phyloP scores from a whole-genome alignment of 2,797 vertebrate genomes.

The Gobionotothen gibberifrons region DNA sequence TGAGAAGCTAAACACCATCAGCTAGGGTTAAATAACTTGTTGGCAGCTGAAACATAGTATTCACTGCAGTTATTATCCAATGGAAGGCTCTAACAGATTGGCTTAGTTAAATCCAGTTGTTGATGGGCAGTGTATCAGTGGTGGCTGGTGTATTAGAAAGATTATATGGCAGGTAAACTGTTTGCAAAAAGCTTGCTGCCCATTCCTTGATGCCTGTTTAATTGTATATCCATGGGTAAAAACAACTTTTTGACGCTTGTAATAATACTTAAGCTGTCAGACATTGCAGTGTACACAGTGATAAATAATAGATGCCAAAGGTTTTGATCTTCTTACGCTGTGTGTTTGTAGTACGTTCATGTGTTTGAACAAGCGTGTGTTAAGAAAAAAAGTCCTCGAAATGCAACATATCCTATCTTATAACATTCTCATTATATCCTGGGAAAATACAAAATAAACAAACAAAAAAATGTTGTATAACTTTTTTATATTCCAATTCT shows the following conservation, averaged over 20 bases:
- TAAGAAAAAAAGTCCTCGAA: conserved; percentile 5
- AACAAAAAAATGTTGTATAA: conserved; percentile 23
- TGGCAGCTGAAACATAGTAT: no score
- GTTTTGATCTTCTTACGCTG: conserved; percentile 7
- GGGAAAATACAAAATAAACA: conserved; percentile 15
- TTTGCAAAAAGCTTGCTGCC: conserved; percentile 15
- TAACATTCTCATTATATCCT: background rate
- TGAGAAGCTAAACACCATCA: no score
- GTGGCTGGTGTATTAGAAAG: conserved; percentile 13
- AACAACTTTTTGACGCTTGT: conserved; percentile 51
- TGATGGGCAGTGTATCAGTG: no score
- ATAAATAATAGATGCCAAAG: conserved; percentile 54
- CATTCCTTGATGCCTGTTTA: conserved; percentile 18
- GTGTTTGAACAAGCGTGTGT: background rate
- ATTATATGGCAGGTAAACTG: conserved; percentile 22
- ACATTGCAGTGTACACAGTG: conserved; percentile 41
- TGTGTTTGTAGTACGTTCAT: background rate
- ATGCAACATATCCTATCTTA: conserved; percentile 19
- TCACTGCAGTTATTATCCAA: no score
- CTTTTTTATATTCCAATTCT: no score
- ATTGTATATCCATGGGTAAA: conserved; percentile 47
- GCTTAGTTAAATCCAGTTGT: no score
- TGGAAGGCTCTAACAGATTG: no score
- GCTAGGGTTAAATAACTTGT: no score
- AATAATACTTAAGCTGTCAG: conserved; percentile 61